A percentile compares a stretch with the other conserved stretches of the same genome.
Conservation (phyloP, 1,140 invertebrate species). For the Papilio polytes region DNA sequence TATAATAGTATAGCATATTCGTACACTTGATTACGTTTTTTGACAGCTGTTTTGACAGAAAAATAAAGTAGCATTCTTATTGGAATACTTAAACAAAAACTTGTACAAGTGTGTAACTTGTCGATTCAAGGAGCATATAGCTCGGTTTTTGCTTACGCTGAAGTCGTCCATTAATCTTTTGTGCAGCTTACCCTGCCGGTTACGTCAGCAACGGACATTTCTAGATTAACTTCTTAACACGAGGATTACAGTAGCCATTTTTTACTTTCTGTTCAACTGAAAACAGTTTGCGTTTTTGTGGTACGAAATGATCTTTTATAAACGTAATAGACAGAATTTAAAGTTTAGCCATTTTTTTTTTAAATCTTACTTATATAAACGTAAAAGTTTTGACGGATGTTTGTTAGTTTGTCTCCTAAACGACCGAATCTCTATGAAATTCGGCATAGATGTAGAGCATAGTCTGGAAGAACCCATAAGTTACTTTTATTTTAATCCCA, state of each 20-base stretch:
- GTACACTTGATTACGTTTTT: neutral
- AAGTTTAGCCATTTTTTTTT: too few relatives aligned
- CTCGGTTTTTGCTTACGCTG: neutral
- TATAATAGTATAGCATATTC: neutral
- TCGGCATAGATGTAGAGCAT: too few relatives aligned
- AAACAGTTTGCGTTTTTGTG: neutral
- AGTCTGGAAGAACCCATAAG: too few relatives aligned
- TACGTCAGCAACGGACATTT: constrained; percentile 20
- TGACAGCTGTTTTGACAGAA: neutral
- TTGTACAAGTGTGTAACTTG: neutral
- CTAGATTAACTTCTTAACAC: constrained; percentile 28
- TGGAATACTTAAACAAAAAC: neutral
- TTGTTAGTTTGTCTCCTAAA: too few relatives aligned
- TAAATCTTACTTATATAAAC: too few relatives aligned
- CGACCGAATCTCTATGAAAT: too few relatives aligned
- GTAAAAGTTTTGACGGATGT: too few relatives aligned
- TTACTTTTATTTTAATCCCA: too few relatives aligned
- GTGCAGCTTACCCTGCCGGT: neutral
- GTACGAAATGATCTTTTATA: neutral
- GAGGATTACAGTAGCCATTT: neutral
- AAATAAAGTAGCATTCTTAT: neutral
- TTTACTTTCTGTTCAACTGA: neutral
- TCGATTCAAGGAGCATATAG: neutral
- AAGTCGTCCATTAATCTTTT: neutral
- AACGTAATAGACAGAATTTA: too few relatives aligned